phyloP scores from a whole-genome alignment of 2,113 vertebrate species.

The Laticauda laticaudata region DNA sequence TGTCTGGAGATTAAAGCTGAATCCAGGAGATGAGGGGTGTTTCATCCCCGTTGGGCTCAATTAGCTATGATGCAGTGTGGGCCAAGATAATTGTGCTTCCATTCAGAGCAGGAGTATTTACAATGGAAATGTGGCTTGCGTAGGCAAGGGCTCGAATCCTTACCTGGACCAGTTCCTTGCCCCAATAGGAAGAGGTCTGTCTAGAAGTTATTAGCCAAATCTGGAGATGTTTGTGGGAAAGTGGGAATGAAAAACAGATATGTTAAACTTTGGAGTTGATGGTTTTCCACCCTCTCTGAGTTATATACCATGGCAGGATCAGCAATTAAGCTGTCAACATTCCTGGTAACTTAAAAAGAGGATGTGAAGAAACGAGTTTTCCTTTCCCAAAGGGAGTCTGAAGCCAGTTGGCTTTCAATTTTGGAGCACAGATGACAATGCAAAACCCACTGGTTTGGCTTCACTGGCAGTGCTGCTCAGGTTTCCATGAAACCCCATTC shows the following conservation, averaged over 20 bases:
- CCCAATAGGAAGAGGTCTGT: neutral
- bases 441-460: neutral
- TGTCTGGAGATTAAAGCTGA: neutral
- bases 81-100: neutral
- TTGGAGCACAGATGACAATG: neutral
- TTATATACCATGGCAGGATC: neutral
- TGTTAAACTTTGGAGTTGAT: neutral
- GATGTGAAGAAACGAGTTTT: neutral
- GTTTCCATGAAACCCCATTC: neutral
- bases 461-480: neutral
- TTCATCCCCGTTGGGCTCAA: neutral
- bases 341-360: neutral
- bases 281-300: neutral
- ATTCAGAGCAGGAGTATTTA: neutral
- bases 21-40: neutral
- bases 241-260: neutral
- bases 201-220: neutral
- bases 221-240: neutral
- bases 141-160: neutral
- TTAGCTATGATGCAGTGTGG: neutral
- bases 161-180: neutral
- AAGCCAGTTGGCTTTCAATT: constrained; percentile 5
- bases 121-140: neutral
- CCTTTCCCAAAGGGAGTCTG: neutral
- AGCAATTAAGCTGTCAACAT: neutral